Conservation (phyloP, 2,797 vertebrate genomes). For the Pantherophis alleghaniensis region DNA sequence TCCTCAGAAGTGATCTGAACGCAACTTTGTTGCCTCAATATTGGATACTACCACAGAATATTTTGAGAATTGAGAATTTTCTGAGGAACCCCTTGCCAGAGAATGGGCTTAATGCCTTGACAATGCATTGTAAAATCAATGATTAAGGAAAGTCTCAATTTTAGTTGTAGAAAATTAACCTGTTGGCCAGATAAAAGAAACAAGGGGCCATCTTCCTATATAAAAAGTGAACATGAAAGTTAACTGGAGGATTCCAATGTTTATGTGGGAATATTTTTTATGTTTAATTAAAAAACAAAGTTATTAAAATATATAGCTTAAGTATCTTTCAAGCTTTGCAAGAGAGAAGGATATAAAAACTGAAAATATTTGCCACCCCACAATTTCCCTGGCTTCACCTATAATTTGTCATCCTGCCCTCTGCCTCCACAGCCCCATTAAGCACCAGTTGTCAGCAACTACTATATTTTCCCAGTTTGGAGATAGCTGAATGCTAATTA, state of each 20-base stretch:
- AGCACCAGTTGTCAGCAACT: background rate
- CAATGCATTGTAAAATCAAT: background rate
- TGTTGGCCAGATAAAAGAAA: background rate
- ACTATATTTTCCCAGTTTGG: background rate
- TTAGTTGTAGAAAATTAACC: background rate
- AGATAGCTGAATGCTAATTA: background rate
- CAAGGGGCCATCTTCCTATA: background rate
- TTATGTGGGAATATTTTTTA: background rate
- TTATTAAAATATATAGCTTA: background rate
- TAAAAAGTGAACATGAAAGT: background rate
- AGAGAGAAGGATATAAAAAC: background rate
- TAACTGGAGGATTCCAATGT: background rate
- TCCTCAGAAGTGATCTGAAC: background rate
- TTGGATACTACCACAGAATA: background rate
- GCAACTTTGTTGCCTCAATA: background rate
- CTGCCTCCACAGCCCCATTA: background rate
- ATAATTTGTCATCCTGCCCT: background rate
- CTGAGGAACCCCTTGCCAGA: background rate
- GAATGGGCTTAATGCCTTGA: background rate
- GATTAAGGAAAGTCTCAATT: background rate
- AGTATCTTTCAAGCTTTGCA: background rate
- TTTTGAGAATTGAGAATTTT: background rate
- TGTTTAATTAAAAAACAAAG: background rate
- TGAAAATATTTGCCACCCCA: background rate
- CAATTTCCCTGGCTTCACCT: background rate